Base-by-base conservation (phyloP, 2,797 vertebrate species). In the Trachurus trachurus region DNA sequence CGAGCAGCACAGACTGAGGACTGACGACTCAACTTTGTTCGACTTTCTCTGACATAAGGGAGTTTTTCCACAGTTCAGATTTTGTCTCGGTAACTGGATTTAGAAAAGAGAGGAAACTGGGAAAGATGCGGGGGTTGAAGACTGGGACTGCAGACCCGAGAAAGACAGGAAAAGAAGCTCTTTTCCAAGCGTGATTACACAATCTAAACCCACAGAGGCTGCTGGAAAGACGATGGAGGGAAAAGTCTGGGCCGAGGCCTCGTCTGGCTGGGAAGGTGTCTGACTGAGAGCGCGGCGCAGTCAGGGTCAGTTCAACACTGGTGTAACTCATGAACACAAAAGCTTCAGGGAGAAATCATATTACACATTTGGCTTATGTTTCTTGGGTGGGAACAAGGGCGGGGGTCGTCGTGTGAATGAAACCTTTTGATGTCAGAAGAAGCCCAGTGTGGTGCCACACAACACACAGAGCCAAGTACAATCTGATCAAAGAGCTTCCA, bases 161-260 rank as follows among this genome's bases (percentile, higher is more conserved):
- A 69, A 56, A 70, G 45, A 59, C 60, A 66, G 74, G 75, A 64
- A 82, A 82, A 76, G 64, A 84, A 7, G 21, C 64, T 71, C 63
- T 79, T 69, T 83, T 83, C 89, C 84, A 85, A 89, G 66, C 42
- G 73, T 76, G 78, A 90, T 92, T 93, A 93, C 90, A 88, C 90
- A 92, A 93, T 86, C 82, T 74, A 61, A 91, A 82, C 71, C 74
- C 89, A 76, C 88, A 88, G 81, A 88, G 82, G 74, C 66, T 45
- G 74, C 66, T 45, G 64, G 72, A 86, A 82, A 83, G 79, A 89
- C 66, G 69, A 74, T 59, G 81, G 15, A 76, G 85, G 79, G 80
- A 88, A 84, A 84, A 85, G 84, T 83, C 80, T 87, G 84, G 65
- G 49, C 54, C 47, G 80, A 40, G 84, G 79, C 73, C 75, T 76